A percentile compares a stretch with the other conserved stretches of the same genome.
Conservation (phyloP, 2,113 vertebrate genomes). For the Poeciliopsis prolifica region DNA sequence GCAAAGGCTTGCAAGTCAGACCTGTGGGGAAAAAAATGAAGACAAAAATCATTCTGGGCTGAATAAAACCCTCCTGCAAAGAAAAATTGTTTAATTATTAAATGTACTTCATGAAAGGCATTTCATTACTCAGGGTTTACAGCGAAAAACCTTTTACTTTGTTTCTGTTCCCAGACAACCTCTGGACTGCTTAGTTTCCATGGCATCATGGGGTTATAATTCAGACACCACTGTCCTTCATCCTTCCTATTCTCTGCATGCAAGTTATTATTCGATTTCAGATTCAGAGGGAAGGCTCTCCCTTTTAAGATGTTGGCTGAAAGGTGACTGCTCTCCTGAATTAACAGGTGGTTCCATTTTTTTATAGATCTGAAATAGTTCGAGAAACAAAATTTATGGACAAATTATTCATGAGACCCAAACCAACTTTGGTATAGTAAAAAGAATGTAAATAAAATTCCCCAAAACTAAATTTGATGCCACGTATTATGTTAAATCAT, state of each 20-base stretch:
- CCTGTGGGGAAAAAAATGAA: constrained; percentile 7
- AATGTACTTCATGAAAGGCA: constrained; percentile 8
- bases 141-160: constrained; percentile 22
- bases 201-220: constrained; percentile 32
- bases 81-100: constrained; percentile 24
- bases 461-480: not conserved
- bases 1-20: constrained; percentile 9
- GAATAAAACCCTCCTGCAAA: constrained; percentile 16
- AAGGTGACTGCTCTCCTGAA: constrained; percentile 2
- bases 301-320: not conserved
- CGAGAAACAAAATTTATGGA: constrained; percentile 1
- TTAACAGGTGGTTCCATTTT: constrained; percentile 5
- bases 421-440: not conserved
- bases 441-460: no score
- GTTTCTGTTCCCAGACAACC: constrained; percentile 29
- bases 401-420: not conserved
- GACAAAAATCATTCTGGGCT: constrained; percentile 5
- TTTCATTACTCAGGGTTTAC: constrained; percentile 1
- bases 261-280: constrained; percentile 6
- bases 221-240: constrained; percentile 3
- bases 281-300: not conserved
- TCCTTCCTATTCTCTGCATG: constrained; percentile 5
- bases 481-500: constrained; percentile 13
- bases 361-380: not conserved
- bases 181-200: constrained; percentile 40